Evolutionary conservation across 2,113 vertebrate genomes (phyloP).

Genomic region (Ophiodon elongatus): DNA sequence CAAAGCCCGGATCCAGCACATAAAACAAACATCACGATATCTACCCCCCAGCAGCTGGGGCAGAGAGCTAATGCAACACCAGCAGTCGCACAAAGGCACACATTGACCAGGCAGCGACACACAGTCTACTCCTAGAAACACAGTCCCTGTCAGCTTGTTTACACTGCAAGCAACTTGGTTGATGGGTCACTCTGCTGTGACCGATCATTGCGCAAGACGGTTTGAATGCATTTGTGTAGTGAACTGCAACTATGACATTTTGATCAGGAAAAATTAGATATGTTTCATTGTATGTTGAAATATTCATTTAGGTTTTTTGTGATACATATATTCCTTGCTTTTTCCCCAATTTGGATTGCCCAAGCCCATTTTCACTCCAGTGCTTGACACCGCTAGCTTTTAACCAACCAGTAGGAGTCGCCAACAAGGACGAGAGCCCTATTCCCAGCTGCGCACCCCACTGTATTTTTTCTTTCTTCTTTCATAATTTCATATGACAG

Average conservation of each 20-base stretch:
- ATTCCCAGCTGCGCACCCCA: background rate
- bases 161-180: conserved; percentile 65
- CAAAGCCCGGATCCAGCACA: conserved; percentile 53
- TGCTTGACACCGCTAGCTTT: background rate
- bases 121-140: conserved; percentile 54
- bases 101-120: conserved; percentile 51
- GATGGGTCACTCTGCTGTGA: conserved; percentile 19
- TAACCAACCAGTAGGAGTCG: background rate
- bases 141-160: conserved; percentile 45
- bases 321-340: background rate
- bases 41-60: conserved; percentile 34
- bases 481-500: background rate
- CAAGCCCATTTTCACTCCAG: background rate
- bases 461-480: background rate
- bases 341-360: background rate
- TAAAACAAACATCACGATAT: conserved; percentile 48
- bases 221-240: background rate
- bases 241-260: background rate
- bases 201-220: background rate
- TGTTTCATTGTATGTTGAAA: background rate
- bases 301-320: background rate
- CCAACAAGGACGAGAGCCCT: background rate
- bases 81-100: conserved; percentile 58
- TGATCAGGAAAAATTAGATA: background rate
- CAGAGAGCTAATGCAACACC: conserved; percentile 47